Evolutionary conservation across 2,797 vertebrate genomes (phyloP).

Genomic region (Enteromius radiatus): DNA sequence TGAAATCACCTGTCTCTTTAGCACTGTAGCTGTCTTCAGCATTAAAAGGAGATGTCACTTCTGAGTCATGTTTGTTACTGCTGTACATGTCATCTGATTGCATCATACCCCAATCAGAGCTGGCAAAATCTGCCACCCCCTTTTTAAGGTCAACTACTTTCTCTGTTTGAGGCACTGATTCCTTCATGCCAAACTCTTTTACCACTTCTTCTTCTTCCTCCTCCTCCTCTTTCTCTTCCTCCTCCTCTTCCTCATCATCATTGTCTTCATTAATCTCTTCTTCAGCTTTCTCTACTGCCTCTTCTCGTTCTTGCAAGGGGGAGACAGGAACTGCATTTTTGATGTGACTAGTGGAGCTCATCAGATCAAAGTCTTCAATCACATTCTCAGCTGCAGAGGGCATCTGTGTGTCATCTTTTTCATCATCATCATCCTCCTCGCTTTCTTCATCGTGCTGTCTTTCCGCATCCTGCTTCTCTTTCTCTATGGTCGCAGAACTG

Average conservation of each 20-base stretch:
- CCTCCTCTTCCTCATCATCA: slow-evolving; percentile 71
- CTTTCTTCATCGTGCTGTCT: slow-evolving; percentile 47
- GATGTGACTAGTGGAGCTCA: slow-evolving; percentile 61
- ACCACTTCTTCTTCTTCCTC: slow-evolving; percentile 65
- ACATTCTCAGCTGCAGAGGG: slow-evolving; percentile 54
- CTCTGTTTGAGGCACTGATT: slow-evolving; percentile 15
- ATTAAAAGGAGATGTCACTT: slow-evolving; percentile 18
- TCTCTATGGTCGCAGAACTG: slow-evolving; percentile 52
- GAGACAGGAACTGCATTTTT: slow-evolving; percentile 61
- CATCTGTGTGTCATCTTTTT: slow-evolving; percentile 59
- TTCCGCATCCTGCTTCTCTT: slow-evolving; percentile 36
- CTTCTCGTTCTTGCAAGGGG: slow-evolving; percentile 71
- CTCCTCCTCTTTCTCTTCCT: slow-evolving; percentile 74
- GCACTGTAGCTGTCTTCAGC: neutral
- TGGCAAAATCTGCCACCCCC: slow-evolving; percentile 33
- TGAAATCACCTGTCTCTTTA: slow-evolving; percentile 39
- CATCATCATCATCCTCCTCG: neutral
- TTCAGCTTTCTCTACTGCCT: slow-evolving; percentile 81
- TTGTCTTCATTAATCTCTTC: slow-evolving; percentile 83
- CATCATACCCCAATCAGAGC: slow-evolving; percentile 27
- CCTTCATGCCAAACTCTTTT: slow-evolving; percentile 63
- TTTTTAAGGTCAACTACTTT: slow-evolving; percentile 33
- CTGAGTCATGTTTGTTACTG: slow-evolving; percentile 32
- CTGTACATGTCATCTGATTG: slow-evolving; percentile 42
- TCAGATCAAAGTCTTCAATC: slow-evolving; percentile 56